Evolutionary conservation across 1,140 invertebrate genomes (phyloP).

Genomic region (Glomeris maerens): DNA sequence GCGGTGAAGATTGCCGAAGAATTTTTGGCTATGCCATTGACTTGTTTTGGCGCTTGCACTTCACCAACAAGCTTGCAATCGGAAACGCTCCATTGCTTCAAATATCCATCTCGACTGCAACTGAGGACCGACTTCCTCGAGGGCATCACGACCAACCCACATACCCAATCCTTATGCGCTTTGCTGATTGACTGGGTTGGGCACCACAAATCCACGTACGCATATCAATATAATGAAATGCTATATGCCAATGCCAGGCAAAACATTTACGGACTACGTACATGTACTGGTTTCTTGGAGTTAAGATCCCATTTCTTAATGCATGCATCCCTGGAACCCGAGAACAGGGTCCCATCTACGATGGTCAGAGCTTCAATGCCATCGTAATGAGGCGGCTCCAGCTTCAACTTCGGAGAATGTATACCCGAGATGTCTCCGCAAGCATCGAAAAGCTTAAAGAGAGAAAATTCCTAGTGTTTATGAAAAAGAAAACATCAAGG

Average conservation of each 20-base stretch:
- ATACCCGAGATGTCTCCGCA: slow-evolving; percentile 39
- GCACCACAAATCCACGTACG: neutral
- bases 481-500: slow-evolving; percentile 9
- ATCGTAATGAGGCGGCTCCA: slow-evolving; percentile 82
- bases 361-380: slow-evolving; percentile 69
- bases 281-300: slow-evolving; percentile 49
- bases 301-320: slow-evolving; percentile 75
- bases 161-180: slow-evolving; percentile 81
- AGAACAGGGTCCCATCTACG: slow-evolving; percentile 50
- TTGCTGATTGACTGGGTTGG: slow-evolving; percentile 57
- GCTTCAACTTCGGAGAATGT: slow-evolving; percentile 46
- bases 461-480: slow-evolving; percentile 1
- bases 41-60: slow-evolving; percentile 57
- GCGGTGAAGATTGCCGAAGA: slow-evolving; percentile 59
- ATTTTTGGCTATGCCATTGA: slow-evolving; percentile 60
- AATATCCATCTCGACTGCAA: slow-evolving; percentile 56
- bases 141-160: slow-evolving; percentile 53
- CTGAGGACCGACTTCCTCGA: slow-evolving; percentile 46
- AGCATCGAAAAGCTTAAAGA: slow-evolving; percentile 44
- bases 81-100: slow-evolving; percentile 56
- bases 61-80: slow-evolving; percentile 48
- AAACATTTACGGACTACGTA: slow-evolving; percentile 25
- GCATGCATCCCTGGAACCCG: slow-evolving; percentile 70
- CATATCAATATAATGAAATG: neutral
- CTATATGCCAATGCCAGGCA: neutral